These are phyloP conservation scores for Sparus aurata DNA, from an alignment of 2,797 vertebrate genomes.

Conservation along the genomic window DNA sequence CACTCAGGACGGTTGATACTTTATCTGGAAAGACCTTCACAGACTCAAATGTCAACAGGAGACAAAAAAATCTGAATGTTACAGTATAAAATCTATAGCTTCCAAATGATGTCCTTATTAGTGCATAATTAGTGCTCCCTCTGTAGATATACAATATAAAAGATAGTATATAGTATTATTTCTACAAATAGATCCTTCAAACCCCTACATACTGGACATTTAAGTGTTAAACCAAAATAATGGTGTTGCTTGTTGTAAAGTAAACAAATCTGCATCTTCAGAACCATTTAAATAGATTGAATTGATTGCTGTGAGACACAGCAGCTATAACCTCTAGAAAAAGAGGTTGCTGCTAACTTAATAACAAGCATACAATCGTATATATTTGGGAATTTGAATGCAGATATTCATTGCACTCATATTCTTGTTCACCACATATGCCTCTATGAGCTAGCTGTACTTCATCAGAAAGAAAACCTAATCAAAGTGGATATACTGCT, in stretches of 20 bases:
- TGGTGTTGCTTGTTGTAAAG: not conserved
- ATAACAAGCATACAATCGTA: not conserved
- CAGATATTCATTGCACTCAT: no score
- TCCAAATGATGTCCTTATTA: no score
- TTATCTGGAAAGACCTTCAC: slow-evolving; percentile 2
- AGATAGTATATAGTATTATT: no score
- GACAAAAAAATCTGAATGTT: no score
- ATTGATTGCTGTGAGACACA: not conserved
- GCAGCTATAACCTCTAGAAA: not conserved
- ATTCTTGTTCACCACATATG: no score
- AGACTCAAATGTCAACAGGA: not conserved
- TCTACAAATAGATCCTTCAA: no score
- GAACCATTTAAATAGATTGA: not conserved
- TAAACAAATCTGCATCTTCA: not conserved
- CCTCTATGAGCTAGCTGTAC: no score
- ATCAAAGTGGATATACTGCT: no score
- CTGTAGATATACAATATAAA: no score
- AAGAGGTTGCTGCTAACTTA: not conserved
- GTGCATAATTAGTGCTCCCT: no score
- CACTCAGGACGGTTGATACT: not conserved
- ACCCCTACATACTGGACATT: no score
- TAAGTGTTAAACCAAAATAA: not conserved
- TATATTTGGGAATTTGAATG: not conserved
- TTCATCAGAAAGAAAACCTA: no score
- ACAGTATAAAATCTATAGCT: not conserved